These are phyloP conservation scores for Rhagoletis pomonella DNA, from an alignment of 1,140 invertebrate species.

Conservation along the genomic window DNA sequence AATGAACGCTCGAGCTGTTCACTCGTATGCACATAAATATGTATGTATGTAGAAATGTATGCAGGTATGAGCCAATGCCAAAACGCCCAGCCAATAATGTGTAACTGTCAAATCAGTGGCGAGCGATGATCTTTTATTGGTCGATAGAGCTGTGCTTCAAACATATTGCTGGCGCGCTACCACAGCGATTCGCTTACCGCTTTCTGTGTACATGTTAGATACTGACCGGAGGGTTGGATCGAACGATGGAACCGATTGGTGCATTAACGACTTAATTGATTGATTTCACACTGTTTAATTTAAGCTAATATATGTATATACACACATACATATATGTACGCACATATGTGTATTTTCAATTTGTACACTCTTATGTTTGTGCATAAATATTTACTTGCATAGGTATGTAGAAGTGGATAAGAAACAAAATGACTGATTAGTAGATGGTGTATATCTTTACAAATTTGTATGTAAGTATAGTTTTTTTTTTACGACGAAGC, in stretches of 20 bases:
- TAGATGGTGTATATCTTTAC: too few relatives aligned
- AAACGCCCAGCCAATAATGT: constrained; percentile 25
- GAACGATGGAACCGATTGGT: constrained; percentile 15
- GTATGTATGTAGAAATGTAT: neutral
- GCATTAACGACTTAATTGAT: constrained; percentile 27
- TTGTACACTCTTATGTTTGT: neutral
- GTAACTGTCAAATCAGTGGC: constrained; percentile 9
- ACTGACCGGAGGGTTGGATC: neutral
- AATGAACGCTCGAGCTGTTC: too few relatives aligned
- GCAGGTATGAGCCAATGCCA: neutral
- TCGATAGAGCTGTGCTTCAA: neutral
- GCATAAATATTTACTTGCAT: too few relatives aligned
- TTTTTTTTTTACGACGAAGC: too few relatives aligned
- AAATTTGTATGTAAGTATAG: too few relatives aligned
- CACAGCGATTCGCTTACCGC: constrained; percentile 3
- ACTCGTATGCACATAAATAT: too few relatives aligned
- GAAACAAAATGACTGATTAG: too few relatives aligned
- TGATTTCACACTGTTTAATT: constrained; percentile 15
- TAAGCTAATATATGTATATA: neutral
- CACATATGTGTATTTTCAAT: neutral
- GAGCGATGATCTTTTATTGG: constrained; percentile 24
- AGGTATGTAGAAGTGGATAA: too few relatives aligned
- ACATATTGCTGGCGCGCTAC: constrained; percentile 1
- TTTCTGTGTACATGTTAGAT: constrained; percentile 12
- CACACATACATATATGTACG: neutral